Percentiles rank a stretch among this genome's conserved stretches.
Evolutionary conservation across 2,797 vertebrate species (phyloP).

Genomic region (Characodon lateralis): DNA sequence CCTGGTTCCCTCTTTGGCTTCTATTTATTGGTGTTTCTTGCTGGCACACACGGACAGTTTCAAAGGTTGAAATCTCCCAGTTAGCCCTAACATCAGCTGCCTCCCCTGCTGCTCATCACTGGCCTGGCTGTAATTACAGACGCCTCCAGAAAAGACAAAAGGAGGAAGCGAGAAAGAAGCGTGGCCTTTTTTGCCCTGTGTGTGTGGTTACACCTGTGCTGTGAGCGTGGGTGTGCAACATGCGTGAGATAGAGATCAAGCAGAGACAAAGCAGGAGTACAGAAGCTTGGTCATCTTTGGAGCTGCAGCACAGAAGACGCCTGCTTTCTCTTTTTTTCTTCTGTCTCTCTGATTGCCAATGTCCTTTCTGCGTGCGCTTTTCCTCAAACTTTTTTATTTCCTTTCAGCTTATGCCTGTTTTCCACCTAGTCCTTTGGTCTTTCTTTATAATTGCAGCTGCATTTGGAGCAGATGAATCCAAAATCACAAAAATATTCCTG

Average conservation of each 20-base stretch:
- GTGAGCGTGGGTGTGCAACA: slow-evolving; percentile 37
- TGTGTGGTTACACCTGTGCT: slow-evolving; percentile 32
- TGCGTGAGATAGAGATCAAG: slow-evolving; percentile 52
- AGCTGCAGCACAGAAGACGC: slow-evolving; percentile 44
- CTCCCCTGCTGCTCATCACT: slow-evolving; percentile 42
- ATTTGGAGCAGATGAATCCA: slow-evolving; percentile 19
- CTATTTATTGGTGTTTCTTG: slow-evolving; percentile 13
- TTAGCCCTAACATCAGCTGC: slow-evolving; percentile 42
- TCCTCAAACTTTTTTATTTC: slow-evolving; percentile 16
- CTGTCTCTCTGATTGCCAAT: slow-evolving; percentile 22
- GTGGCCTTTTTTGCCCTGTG: slow-evolving; percentile 47
- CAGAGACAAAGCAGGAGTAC: slow-evolving; percentile 42
- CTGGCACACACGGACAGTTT: slow-evolving; percentile 17
- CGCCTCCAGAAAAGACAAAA: slow-evolving; percentile 60
- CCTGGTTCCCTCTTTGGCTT: slow-evolving; percentile 20
- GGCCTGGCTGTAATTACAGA: slow-evolving; percentile 61
- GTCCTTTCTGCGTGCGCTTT: slow-evolving; percentile 10
- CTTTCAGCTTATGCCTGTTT: slow-evolving; percentile 14
- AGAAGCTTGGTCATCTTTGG: slow-evolving; percentile 45
- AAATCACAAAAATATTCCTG: slow-evolving; percentile 26
- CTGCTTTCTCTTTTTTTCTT: slow-evolving; percentile 24
- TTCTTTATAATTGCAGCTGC: slow-evolving; percentile 41
- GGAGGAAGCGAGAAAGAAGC: slow-evolving; percentile 36
- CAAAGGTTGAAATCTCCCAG: slow-evolving; percentile 38
- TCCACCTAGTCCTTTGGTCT: slow-evolving; percentile 14